Evolutionary conservation across 2,888 invertebrate genomes (phyloP).

Genomic region (Deilephila porcellus): DNA sequence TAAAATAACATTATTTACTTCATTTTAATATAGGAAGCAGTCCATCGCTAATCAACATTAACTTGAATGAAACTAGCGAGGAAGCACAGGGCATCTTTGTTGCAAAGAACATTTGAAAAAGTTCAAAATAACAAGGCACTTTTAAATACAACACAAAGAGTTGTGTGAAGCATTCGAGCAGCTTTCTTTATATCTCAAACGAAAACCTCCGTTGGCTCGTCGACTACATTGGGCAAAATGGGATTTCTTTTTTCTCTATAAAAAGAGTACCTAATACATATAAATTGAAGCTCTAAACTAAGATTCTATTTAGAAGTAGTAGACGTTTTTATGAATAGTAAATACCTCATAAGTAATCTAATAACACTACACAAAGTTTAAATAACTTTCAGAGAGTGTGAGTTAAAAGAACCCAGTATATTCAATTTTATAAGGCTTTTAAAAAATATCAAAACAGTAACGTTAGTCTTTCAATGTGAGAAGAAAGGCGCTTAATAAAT

Average conservation of each 20-base stretch:
- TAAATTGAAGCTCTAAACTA: neutral
- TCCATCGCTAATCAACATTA: neutral
- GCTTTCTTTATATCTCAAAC: constrained; percentile 26
- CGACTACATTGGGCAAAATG: constrained; percentile 3
- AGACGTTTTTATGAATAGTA: neutral
- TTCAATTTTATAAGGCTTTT: no score
- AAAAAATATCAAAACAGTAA: neutral
- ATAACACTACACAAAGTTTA: neutral
- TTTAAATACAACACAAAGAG: constrained; percentile 24
- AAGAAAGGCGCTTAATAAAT: neutral
- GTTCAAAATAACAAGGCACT: constrained; percentile 24
- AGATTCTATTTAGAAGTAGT: neutral
- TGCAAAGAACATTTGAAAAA: constrained; percentile 5
- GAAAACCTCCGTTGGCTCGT: constrained; percentile 8
- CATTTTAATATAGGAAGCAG: neutral
- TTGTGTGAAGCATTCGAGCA: constrained; percentile 21
- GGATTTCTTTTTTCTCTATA: constrained; percentile 11
- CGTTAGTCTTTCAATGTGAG: neutral
- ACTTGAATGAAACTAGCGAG: neutral
- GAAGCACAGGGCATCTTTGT: neutral
- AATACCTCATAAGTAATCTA: neutral
- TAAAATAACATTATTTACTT: neutral
- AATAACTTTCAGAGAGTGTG: neutral
- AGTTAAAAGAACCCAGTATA: no score
- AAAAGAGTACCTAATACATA: constrained; percentile 6